phyloP scores from a whole-genome alignment of 2,888 invertebrate species.

The Seira sanloemensis region DNA sequence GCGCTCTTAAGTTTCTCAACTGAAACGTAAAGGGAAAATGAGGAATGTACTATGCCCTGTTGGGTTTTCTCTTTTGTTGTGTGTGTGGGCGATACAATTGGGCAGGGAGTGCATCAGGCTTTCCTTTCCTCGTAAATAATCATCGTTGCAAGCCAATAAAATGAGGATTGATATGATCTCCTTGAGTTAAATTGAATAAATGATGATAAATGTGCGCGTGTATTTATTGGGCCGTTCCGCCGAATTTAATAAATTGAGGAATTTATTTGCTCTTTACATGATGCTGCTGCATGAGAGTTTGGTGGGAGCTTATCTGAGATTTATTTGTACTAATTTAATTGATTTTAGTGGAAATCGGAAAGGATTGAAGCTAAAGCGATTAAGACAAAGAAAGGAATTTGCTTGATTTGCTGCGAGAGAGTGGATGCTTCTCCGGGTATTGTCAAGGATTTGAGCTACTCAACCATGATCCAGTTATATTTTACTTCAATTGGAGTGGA shows the following conservation, averaged over 20 bases:
- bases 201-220: slow-evolving; percentile 13
- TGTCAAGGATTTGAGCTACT: slow-evolving; percentile 6
- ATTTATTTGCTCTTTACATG: too few relatives aligned
- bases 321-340: background rate
- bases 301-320: background rate
- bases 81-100: background rate
- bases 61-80: slow-evolving; percentile 4
- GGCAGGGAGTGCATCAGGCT: too few relatives aligned
- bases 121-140: background rate
- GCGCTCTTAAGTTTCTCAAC: background rate
- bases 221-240: background rate
- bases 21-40: background rate
- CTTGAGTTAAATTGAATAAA: slow-evolving; percentile 18
- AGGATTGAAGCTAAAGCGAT: too few relatives aligned
- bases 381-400: slow-evolving; percentile 2
- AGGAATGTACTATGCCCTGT: background rate
- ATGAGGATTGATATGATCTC: slow-evolving; percentile 23
- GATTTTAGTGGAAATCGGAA: background rate
- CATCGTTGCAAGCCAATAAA: background rate
- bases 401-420: slow-evolving; percentile 34
- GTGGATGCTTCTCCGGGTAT: background rate
- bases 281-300: too few relatives aligned
- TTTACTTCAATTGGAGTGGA: slow-evolving; percentile 20
- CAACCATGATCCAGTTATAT: slow-evolving; percentile 22
- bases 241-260: slow-evolving; percentile 18